Percentiles rank a stretch among this genome's conserved stretches.
Conservation (phyloP, 2,888 invertebrate species). For the Periphyllus acericola region DNA sequence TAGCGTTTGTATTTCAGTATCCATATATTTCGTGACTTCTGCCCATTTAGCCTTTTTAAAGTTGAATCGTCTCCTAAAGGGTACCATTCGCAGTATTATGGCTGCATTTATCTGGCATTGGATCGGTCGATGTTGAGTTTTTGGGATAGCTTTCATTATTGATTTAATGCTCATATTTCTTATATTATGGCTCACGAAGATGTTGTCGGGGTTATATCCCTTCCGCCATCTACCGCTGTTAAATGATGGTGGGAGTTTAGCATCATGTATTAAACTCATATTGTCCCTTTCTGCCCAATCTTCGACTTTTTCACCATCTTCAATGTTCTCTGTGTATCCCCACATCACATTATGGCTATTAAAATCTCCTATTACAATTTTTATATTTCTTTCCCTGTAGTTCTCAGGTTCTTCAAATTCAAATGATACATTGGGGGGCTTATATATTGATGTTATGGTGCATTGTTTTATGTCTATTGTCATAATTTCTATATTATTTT, state of each 20-base stretch:
- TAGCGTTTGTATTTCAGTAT: conserved; percentile 29
- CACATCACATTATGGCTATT: no score
- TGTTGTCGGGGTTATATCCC: no score
- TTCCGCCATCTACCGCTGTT: background rate
- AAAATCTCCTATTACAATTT: no score
- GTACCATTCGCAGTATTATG: conserved; percentile 20
- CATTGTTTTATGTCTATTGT: conserved; percentile 22
- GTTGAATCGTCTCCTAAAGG: conserved; percentile 16
- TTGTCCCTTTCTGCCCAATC: conserved; percentile 2
- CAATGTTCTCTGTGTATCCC: no score
- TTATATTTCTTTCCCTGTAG: conserved; percentile 40
- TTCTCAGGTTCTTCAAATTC: no score
- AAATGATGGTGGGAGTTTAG: conserved; percentile 24
- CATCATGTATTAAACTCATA: conserved; percentile 1
- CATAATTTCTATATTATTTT: conserved; percentile 39
- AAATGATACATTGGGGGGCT: no score
- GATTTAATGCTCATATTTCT: no score
- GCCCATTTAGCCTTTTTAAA: conserved; percentile 24
- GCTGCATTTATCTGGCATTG: no score
- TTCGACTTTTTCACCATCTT: conserved; percentile 21
- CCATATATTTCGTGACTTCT: conserved; percentile 16
- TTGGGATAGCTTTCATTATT: no score
- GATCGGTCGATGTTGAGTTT: no score
- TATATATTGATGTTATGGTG: conserved; percentile 39
- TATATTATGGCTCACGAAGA: no score